Base-by-base conservation (phyloP, 2,888 invertebrate genomes). In the Notodonta dromedarius region DNA sequence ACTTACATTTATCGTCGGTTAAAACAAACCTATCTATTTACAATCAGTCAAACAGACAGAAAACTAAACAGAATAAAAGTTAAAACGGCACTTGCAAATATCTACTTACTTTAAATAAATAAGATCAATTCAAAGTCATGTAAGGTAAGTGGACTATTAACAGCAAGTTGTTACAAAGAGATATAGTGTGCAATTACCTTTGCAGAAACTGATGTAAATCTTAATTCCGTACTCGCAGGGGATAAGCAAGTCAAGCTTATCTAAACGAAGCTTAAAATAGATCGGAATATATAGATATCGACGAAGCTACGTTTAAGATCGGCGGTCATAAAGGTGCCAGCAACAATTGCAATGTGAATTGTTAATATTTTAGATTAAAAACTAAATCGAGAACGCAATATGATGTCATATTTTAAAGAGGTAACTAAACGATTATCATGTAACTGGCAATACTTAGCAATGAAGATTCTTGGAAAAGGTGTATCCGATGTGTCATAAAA, bases 151-250 rank as follows among this genome's bases (percentile, higher is more conserved):
- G 0, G 12, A n/a, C n/a, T n/a, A n/a, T n/a, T n/a, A n/a, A n/a
- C 12, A 4, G 44, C 12, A 44, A 9, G 12, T 2, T 12, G 44
- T 13, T 44, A 44, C 24, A 44, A 44, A 11, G 9, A 3, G 11
- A 44, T 44, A 12, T 12, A 12, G 13, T 44, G 44, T 44, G 44
- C 44, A 44, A 44, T 44, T 0, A 12, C 44, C 12, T 44, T 44
- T 44, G n/a, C 57, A 61, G 64, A 58, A 46, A 51, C 48, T 46
- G 35, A 56, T 44, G 55, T 65, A 63, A 65, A 74, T 74, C 75
- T 69, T 66, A 73, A 74, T 74, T 14, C 2, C 14, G 14, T 50
- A 50, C 12, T 11, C 44, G 44, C 44, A 44, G 44, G 44, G 12
- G 5, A 44, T 44, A 44, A 44, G 44, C 12, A 44, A 44, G 12